Base-by-base conservation (phyloP, 2,888 invertebrate genomes). In the Monochamus alternatus region DNA sequence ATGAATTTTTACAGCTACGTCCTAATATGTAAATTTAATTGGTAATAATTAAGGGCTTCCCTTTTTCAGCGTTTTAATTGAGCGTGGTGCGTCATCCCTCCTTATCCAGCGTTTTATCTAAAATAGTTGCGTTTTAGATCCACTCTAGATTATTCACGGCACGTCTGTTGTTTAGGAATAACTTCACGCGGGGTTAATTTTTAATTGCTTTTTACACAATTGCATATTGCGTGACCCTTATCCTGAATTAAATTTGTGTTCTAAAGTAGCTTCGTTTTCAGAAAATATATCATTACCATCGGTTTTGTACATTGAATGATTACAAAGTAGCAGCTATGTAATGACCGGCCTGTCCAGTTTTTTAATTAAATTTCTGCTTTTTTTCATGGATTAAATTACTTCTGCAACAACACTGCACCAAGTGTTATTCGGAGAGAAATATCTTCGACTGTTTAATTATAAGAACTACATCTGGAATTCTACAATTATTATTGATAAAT, bases 101-200 rank as follows among this genome's bases (percentile, higher is more conserved):
- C 58, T 82, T 86, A 87, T 87, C 86, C 65, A 75, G 77, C 83
- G 81, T 81, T 86, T 86, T 86, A 88, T 88, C 88, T 88, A 87
- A 88, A 88, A 85, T 87, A 85, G 86, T 86, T 86, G 86, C 86
- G 84, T 86, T 88, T 88, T 87, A 87, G 88, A 88, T 88, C 84
- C 77, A 78, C 83, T 79, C 77, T 73, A 83, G 85, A 85, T 85
- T 85, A 82, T 38, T 31, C 74, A 71, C 72, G 74, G 71, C 71
- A 44, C 52, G 72, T 77, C 72, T 77, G 77, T 77, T 71, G 72
- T 69, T 72, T 72, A 58, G 68, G 63, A 68, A 72, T 75, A 72
- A 43, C 72, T 72, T 68, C 65, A 69, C 73, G 73, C 65, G 60
- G 65, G 73, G 73, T 73, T 68, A 73, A 67, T 73, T 73, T 73